These are phyloP conservation scores for Spodoptera picta DNA, from an alignment of 2,888 invertebrate species.

Conservation along the genomic window DNA sequence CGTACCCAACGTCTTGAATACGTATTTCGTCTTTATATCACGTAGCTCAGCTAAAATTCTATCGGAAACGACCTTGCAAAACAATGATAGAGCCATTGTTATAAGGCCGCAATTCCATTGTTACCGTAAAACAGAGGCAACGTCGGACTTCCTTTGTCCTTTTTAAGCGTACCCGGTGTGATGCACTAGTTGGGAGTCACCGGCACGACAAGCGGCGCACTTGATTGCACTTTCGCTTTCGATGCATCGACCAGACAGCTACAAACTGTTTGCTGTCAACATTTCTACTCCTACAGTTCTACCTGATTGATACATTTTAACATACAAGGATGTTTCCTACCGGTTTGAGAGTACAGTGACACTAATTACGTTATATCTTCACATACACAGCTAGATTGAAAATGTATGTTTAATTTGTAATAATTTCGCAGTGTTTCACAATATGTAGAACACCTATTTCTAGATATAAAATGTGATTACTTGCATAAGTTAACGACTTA, in stretches of 20 bases:
- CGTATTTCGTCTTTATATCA: constrained; percentile 3
- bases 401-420: not conserved
- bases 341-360: not conserved
- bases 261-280: constrained; percentile 42
- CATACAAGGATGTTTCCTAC: constrained; percentile 3
- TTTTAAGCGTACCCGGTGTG: constrained; percentile 61
- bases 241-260: constrained; percentile 62
- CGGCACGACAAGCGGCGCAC: constrained; percentile 59
- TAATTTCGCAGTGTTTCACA: constrained; percentile 1
- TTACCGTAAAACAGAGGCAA: constrained; percentile 55
- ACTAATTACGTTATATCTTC: too few relatives aligned
- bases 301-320: constrained; percentile 37
- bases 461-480: constrained; percentile 35
- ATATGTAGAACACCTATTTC: constrained; percentile 34
- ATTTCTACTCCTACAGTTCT: constrained; percentile 27
- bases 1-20: constrained; percentile 12
- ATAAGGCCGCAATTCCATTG: constrained; percentile 45
- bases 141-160: constrained; percentile 70
- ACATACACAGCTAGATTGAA: too few relatives aligned
- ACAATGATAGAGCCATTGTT: constrained; percentile 33
- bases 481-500: constrained; percentile 42
- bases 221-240: constrained; percentile 84
- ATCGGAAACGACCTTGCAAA: constrained; percentile 24
- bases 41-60: constrained; percentile 15
- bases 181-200: constrained; percentile 54